Conservation (phyloP, 1,140 invertebrate species). For the Pseudomyrmex sp. region DNA sequence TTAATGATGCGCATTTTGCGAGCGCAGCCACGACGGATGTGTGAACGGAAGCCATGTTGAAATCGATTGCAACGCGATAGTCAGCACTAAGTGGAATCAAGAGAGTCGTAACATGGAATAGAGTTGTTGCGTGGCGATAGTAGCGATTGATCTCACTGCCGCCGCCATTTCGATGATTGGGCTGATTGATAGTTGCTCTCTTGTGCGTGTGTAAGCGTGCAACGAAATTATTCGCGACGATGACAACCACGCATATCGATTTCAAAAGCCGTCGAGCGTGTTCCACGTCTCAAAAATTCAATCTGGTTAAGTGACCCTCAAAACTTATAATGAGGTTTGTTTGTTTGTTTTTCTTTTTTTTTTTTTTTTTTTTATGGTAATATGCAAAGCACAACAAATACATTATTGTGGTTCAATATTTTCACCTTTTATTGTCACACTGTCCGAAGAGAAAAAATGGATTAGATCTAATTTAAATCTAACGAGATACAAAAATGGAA, state of each 20-base stretch:
- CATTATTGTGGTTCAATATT: too few relatives aligned
- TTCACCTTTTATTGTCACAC: too few relatives aligned
- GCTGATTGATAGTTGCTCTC: constrained; percentile 64
- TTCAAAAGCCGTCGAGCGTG: not conserved
- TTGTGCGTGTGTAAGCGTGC: constrained; percentile 31
- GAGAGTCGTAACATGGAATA: constrained; percentile 55
- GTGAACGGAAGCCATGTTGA: constrained; percentile 25
- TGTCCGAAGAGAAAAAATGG: too few relatives aligned
- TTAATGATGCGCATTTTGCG: constrained; percentile 30
- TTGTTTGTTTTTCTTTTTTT: not conserved
- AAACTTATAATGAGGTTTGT: constrained; percentile 4
- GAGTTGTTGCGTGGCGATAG: constrained; percentile 36
- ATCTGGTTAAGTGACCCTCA: not conserved
- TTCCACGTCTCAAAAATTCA: not conserved
- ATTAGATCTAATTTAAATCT: too few relatives aligned
- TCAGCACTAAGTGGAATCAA: constrained; percentile 67
- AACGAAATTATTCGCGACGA: constrained; percentile 10
- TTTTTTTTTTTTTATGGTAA: not conserved
- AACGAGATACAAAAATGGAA: too few relatives aligned
- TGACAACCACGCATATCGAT: not conserved
- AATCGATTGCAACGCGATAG: constrained; percentile 63
- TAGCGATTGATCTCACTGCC: constrained; percentile 59
- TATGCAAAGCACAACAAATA: not conserved
- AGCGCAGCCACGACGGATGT: constrained; percentile 23
- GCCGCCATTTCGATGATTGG: constrained; percentile 66